phyloP scores from a whole-genome alignment of 2,113 vertebrate species.

The Dromaius novaehollandiae region DNA sequence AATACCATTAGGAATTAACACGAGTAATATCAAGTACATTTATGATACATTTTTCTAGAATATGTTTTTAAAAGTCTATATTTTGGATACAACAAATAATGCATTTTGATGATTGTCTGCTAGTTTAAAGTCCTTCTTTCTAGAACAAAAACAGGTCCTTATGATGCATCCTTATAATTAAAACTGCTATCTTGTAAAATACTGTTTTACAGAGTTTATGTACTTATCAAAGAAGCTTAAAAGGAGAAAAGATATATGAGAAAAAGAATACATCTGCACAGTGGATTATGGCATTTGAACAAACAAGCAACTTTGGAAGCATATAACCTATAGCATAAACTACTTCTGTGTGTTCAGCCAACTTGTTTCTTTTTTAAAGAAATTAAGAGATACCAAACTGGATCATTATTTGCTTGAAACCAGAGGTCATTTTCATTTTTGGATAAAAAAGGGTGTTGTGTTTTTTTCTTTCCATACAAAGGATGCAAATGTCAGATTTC shows the following conservation, averaged over 20 bases:
- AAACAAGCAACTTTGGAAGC: neutral
- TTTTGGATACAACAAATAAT: slow-evolving; percentile 2
- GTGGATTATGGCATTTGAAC: neutral
- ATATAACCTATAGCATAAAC: neutral
- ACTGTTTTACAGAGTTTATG: slow-evolving; percentile 16
- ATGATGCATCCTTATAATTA: neutral
- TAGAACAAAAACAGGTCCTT: neutral
- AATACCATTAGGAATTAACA: slow-evolving; percentile 57
- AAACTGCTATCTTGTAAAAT: neutral
- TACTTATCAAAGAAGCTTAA: neutral
- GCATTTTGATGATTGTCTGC: neutral
- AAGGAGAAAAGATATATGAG: neutral
- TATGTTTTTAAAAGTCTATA: slow-evolving; percentile 14
- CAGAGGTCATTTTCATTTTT: neutral
- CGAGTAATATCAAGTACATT: slow-evolving; percentile 58
- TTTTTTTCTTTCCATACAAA: neutral
- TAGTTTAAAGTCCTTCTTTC: neutral
- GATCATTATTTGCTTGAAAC: neutral
- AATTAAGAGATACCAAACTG: neutral
- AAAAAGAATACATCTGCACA: neutral
- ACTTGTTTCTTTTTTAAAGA: neutral
- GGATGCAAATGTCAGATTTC: neutral
- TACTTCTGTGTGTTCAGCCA: neutral
- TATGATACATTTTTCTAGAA: slow-evolving; percentile 60
- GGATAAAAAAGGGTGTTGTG: neutral